These are phyloP conservation scores for Cossypha heuglini DNA, from an alignment of 2,797 vertebrate genomes.

Conservation along the genomic window DNA sequence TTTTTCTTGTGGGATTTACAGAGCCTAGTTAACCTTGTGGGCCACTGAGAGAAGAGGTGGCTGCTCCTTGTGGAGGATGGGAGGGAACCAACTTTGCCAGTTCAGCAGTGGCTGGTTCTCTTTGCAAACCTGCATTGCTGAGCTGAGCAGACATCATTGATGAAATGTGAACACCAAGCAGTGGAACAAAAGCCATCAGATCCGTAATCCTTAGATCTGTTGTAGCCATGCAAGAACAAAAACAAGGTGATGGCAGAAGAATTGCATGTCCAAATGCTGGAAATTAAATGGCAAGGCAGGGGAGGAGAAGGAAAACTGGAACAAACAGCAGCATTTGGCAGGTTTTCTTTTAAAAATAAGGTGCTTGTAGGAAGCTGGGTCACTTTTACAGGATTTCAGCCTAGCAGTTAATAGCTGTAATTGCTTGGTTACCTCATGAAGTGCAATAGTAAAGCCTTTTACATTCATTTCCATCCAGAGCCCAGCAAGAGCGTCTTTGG, in stretches of 20 bases:
- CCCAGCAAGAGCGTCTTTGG: not conserved
- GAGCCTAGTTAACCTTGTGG: not conserved
- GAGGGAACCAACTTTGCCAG: slow-evolving; percentile 33
- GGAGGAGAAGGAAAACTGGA: not conserved
- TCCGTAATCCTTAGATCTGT: not conserved
- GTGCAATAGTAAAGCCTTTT: slow-evolving; percentile 16
- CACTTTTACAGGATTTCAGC: slow-evolving; percentile 29
- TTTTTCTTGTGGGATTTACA: slow-evolving; percentile 4
- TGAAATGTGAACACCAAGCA: not conserved
- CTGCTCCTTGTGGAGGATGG: not conserved
- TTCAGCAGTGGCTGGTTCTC: slow-evolving; percentile 13
- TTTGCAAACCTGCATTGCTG: slow-evolving; percentile 16
- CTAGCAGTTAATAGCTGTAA: slow-evolving; percentile 24
- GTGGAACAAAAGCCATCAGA: not conserved
- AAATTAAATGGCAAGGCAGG: not conserved
- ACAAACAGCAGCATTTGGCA: slow-evolving; percentile 1
- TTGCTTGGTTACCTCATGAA: slow-evolving; percentile 52
- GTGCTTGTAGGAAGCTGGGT: slow-evolving; percentile 17
- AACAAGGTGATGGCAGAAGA: not conserved
- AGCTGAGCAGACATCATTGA: not conserved
- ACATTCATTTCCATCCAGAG: not conserved
- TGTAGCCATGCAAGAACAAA: not conserved
- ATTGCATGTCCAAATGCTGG: not conserved
- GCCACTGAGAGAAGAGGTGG: not conserved
- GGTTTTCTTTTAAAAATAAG: slow-evolving; percentile 31